phyloP scores from a whole-genome alignment of 2,113 vertebrate genomes.

The Tragelaphus scriptus region DNA sequence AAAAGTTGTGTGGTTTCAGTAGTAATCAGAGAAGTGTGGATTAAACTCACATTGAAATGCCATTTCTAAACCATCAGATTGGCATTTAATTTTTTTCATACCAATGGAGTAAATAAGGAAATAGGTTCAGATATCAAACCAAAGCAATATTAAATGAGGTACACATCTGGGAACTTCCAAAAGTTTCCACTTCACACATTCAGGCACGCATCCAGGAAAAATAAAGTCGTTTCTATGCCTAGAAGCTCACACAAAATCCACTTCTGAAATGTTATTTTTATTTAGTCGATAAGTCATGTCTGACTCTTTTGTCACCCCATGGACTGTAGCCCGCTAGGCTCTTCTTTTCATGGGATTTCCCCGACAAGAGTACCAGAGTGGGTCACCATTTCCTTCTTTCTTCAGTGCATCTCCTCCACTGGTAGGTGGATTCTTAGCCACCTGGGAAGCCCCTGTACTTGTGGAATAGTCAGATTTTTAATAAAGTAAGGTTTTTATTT shows the following conservation, averaged over 20 bases:
- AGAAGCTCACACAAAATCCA: background rate
- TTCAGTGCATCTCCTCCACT: background rate
- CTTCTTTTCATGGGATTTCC: background rate
- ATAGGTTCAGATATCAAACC: background rate
- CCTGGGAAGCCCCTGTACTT: background rate
- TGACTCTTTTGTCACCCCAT: background rate
- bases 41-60: background rate
- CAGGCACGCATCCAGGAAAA: background rate
- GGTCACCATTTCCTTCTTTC: background rate
- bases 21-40: background rate
- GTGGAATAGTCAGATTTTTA: background rate
- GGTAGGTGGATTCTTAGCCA: background rate
- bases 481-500: background rate
- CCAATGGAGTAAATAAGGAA: background rate
- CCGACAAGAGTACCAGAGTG: background rate
- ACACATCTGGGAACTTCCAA: background rate
- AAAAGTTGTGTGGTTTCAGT: background rate
- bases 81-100: background rate
- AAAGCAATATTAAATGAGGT: background rate
- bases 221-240: background rate
- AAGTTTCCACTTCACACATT: background rate
- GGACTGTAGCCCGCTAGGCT: background rate
- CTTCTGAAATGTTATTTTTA: background rate
- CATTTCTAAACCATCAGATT: background rate
- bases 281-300: background rate